Conservation (phyloP, 2,797 vertebrate species). For the Bradypodion ventrale region DNA sequence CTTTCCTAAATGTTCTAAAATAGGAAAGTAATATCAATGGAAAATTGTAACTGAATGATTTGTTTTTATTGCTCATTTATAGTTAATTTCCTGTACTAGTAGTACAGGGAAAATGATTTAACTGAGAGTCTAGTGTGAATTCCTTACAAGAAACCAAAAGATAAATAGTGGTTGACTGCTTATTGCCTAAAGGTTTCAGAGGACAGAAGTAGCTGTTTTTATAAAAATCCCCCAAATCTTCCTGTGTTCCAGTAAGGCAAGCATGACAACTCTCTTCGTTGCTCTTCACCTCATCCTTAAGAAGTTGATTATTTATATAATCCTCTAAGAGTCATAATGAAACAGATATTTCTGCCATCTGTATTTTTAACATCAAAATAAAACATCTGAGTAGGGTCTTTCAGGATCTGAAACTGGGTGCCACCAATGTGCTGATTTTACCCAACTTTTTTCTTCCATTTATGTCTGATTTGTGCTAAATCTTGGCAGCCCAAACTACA, state of each 20-base stretch:
- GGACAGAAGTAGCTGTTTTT: conserved; percentile 52
- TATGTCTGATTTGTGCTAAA: not conserved
- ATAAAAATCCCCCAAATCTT: conserved; percentile 64
- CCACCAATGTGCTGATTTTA: not conserved
- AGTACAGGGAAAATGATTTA: conserved; percentile 72
- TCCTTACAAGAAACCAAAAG: conserved; percentile 68
- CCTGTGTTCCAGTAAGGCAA: conserved; percentile 48
- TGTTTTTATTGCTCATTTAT: conserved; percentile 75
- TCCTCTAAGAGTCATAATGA: not conserved
- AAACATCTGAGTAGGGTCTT: not conserved
- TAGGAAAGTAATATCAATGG: conserved; percentile 70
- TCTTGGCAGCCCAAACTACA: too few species aligned
- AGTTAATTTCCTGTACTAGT: conserved; percentile 75
- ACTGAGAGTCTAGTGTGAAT: conserved; percentile 68
- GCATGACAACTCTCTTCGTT: conserved; percentile 53
- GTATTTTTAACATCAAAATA: not conserved
- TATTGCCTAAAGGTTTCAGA: conserved; percentile 63
- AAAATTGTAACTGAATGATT: conserved; percentile 71
- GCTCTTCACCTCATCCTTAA: conserved; percentile 41
- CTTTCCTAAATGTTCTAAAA: conserved; percentile 65
- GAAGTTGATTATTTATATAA: not conserved
- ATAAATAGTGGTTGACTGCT: conserved; percentile 66
- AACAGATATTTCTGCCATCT: not conserved
- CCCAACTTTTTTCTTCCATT: not conserved
- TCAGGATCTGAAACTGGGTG: not conserved